phyloP scores from a whole-genome alignment of 2,113 vertebrate species.

The Telmatochromis sp. region DNA sequence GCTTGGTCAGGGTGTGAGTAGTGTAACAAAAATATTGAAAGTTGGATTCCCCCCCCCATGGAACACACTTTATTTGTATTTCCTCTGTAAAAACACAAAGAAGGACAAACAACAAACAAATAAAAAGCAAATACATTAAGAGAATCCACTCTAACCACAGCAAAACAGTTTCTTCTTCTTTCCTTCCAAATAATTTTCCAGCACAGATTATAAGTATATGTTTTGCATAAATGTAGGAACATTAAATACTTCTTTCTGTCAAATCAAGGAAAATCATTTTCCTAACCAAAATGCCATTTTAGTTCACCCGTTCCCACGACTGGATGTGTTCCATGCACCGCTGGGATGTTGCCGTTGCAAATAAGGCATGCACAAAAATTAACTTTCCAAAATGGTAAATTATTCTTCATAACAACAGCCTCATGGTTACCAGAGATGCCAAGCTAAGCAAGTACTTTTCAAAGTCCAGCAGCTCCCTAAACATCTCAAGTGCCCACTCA shows the following conservation, averaged over 20 bases:
- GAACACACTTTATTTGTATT: neutral
- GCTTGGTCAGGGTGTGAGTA: neutral
- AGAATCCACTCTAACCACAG: neutral
- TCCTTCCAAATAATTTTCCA: neutral
- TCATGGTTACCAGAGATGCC: constrained; percentile 52
- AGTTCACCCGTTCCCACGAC: neutral
- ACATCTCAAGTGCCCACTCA: constrained; percentile 46
- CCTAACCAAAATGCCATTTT: neutral
- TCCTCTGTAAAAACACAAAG: neutral
- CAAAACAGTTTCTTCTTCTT: neutral
- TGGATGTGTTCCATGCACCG: neutral
- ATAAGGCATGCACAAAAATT: constrained; percentile 39
- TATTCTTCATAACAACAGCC: constrained; percentile 55
- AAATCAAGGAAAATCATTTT: neutral
- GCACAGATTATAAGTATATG: neutral
- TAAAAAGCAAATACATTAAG: neutral
- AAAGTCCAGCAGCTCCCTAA: constrained; percentile 65
- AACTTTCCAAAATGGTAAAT: constrained; percentile 41
- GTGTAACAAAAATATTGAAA: neutral
- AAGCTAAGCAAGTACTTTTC: constrained; percentile 67
- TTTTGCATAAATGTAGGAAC: neutral
- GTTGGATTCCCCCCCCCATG: neutral
- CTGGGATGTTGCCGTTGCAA: constrained; percentile 31
- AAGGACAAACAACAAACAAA: neutral
- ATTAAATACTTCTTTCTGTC: neutral